Base-by-base conservation (phyloP, 2,797 vertebrate genomes). In the Galaxias olidus region DNA sequence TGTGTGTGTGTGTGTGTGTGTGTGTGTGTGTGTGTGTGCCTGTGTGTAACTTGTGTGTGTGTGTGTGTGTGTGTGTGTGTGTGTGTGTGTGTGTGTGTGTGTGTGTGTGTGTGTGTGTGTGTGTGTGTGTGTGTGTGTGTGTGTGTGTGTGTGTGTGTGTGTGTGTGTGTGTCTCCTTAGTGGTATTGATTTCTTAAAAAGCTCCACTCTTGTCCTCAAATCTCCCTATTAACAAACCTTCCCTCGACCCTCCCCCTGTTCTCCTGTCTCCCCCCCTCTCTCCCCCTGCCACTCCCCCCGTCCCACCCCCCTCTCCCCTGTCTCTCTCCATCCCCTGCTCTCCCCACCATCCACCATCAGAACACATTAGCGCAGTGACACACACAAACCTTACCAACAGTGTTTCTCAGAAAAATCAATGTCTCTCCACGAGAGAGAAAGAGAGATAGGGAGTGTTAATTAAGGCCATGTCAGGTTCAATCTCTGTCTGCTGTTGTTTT, bases 311-410 rank as follows among this genome's bases (percentile, higher is more conserved):
- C 51, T 17, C 13, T 43, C 43, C 58, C 20, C 30, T 6, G 6
- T 71, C 68, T 74, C 46, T 73, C 51, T 47, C 63, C n/a, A n/a
- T n/a, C 58, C 63, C 61, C 68, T 77, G 67, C 66, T 62, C 72
- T 14, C 44, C 45, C 44, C 47, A 15, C 30, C 30, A 30, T 47
- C 44, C 47, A 15, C 30, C 30, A 30, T 30, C 30, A 30, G 30
- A 30, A 30, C 30, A 30, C 30, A 30, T 6, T n/a, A n/a, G n/a
- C n/a, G n/a, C n/a, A n/a, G n/a, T n/a, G n/a, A n/a, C 30, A 30
- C 30, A 30, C 30, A 30, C 30, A 2, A 30, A 30, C 30, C 30
- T 3, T 2, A 30, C 30, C 30, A 30, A 30, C 3, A 30, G 30
- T 30, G 2, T 30, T 30, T 30, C 30, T 30, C 2, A 30, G 30